Evolutionary conservation across 2,888 invertebrate genomes (phyloP), one percentile per base, ranked within the genome.

Genomic region (Pristionchus entomophagus): DNA sequence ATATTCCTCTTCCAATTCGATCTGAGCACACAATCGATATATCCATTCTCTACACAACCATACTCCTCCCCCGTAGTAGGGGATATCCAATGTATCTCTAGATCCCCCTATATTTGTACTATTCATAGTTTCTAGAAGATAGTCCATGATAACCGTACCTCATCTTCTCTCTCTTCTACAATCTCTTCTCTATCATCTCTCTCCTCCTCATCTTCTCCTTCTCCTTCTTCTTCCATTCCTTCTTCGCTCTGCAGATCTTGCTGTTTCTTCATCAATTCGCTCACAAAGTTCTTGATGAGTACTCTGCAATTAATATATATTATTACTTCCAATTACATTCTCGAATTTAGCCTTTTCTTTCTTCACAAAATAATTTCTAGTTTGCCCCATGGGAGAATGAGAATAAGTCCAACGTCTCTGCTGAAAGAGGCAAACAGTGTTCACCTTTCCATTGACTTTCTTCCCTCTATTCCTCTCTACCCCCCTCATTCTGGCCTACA

Each of bases 251-350:
- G 51, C 32, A 51, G 49, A 45, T 69, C 84, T 29, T 69, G 69
- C 69, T 84, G 84, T 32, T 84, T 84, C 69, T 51, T 65, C 56
- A 84, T 84, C 69, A 84, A 51, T 35, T 84, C 65, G 22, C 56
- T 53, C 69, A 84, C 84, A 26, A 84, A 84, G 49, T 84, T 84
- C 69, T 84, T 84, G 65, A 84, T 84, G 49, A 84, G 84, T 29
- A 84, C 84, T 19, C 84, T 84, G 62, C 56, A 83, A 53, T 81
- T 32, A 17, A 53, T 32, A 12, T 22, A 49, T n/a, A 19, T 45
- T 19, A 78, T 45, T 78, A 69, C 32, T 69, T 69, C 3, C 14
- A 5, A 29, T 32, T 69, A n/a, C n/a, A n/a, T n/a, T n/a, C n/a
- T n/a, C n/a, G n/a, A n/a, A n/a, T n/a, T n/a, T n/a, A n/a, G n/a